Evolutionary conservation across 2,113 vertebrate species (phyloP), one percentile per base, ranked within the genome.

Genomic region (Leuciscus idus): DNA sequence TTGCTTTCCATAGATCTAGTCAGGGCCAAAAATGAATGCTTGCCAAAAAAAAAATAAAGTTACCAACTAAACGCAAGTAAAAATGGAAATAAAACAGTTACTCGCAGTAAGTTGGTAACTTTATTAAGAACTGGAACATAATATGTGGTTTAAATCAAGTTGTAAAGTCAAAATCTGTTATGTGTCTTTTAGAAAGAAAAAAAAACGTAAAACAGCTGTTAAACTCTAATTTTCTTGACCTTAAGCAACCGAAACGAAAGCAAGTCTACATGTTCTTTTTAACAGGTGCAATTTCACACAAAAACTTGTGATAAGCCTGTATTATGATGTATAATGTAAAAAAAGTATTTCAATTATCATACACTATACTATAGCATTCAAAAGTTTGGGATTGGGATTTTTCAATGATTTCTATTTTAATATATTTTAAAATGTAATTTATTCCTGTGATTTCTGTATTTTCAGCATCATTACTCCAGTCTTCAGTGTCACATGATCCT

Each of bases 1-100:
- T 13, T 26, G 39, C 28, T 48, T 48, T 48, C 43, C 48, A 15
- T 48, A 48, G 43, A 48, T 13, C 2, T 46, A 23, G 19, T 4
- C 19, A n/a, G 68, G 68, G 68, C 21, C 23, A 7, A 23, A 39
- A 70, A 55, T 23, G 4, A 26, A 59, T 10, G 3, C 11, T 48
- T 74, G 76, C 30, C 10, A 57, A 8, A 21, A 9, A 43, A 43
- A 9, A 43, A 9, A 43, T 43, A 2, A 43, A 43, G 43, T 43
- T 43, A 43, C 8, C 43, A 8, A 57, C 55, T 2, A 13, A 78
- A 59, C 5, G 6, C 11, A 5, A n/a, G 76, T 59, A 57, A 78
- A 78, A 78, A 78, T 59, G 21, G 19, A 78, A 72, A 72, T 72
- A 72, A 72, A 72, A 72, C 19, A 23, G 10, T 33, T 30, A 36